phyloP scores from a whole-genome alignment of 2,113 vertebrate genomes.

The Oxyruncus cristatus region DNA sequence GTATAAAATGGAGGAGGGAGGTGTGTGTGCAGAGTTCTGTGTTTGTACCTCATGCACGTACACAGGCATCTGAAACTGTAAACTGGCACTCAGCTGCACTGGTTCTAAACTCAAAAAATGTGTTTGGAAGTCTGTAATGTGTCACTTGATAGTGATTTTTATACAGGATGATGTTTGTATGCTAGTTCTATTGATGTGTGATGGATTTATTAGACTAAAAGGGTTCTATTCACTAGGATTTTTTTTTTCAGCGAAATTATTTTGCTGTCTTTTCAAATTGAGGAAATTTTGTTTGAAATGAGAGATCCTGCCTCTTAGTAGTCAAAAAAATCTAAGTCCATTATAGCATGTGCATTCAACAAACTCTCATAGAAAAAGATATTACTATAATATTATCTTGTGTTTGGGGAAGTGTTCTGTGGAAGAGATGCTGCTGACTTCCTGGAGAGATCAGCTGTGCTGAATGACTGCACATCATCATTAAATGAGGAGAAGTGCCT shows the following conservation, averaged over 20 bases:
- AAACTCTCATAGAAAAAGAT: neutral
- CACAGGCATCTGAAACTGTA: neutral
- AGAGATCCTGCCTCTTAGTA: neutral
- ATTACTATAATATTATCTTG: neutral
- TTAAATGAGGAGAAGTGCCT: neutral
- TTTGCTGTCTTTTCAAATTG: conserved; percentile 1
- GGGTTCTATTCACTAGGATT: neutral
- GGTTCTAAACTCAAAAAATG: neutral
- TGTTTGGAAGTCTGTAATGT: neutral
- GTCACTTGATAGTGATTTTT: neutral
- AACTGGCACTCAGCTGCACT: neutral
- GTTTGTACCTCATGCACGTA: neutral
- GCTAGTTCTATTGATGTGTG: neutral
- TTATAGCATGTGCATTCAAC: neutral
- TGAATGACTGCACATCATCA: neutral
- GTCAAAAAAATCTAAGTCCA: neutral
- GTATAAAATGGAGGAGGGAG: neutral
- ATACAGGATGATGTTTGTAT: neutral
- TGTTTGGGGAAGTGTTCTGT: neutral
- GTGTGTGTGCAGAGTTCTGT: neutral
- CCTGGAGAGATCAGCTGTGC: neutral
- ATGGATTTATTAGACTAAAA: neutral
- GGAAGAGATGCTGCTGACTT: neutral
- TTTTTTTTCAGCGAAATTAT: neutral
- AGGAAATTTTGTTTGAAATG: neutral